Base-by-base conservation (phyloP, 2,797 vertebrate species). In the Enteromius thamalakanensis region DNA sequence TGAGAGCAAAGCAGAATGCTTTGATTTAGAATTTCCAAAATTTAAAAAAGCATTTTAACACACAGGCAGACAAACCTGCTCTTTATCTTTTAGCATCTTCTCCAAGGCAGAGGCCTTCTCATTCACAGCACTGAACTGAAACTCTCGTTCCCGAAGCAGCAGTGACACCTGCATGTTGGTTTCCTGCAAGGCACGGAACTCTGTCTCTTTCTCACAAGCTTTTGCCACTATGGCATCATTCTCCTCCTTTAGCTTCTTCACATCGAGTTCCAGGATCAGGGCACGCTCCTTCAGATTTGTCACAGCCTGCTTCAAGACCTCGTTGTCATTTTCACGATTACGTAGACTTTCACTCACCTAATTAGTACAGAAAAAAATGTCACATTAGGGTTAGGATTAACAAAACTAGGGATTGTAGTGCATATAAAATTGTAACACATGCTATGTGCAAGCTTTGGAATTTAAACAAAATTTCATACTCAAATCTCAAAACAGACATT, bases 101-200 rank as follows among this genome's bases (percentile, higher is more conserved):
- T 99, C 98, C 90, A 98, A 93, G 1, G 97, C 96, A 2, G 96
- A 93, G 0, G 97, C 94, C 88, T 99, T 99, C 83, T 99, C 97
- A 1, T 93, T 97, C 90, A 97, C 89, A 0, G 96, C 93, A n/a
- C 94, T 94, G 70, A 95, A 96, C 84, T 99, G 96, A 87, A 99
- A 99, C 90, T 99, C 98, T 72, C 95, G 97, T 90, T 99, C 98
- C 83, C 96, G 93, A 51, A 99, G 93, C 94, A 99, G 95, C 89
- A 99, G 95, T 15, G 98, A 99, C 88, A 99, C 95, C 62, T 97
- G 97, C 96, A 97, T 97, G 89, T 99, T 99, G 64, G 97, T 98
- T 87, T 99, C 98, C 88, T 99, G 98, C 85, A 99, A 93, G 0
- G 98, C 98, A 47, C 96, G 94, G 87, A 98, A 98, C 88, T 99